These are phyloP conservation scores for Liasis olivaceus DNA, from an alignment of 2,797 vertebrate genomes.

Conservation along the genomic window DNA sequence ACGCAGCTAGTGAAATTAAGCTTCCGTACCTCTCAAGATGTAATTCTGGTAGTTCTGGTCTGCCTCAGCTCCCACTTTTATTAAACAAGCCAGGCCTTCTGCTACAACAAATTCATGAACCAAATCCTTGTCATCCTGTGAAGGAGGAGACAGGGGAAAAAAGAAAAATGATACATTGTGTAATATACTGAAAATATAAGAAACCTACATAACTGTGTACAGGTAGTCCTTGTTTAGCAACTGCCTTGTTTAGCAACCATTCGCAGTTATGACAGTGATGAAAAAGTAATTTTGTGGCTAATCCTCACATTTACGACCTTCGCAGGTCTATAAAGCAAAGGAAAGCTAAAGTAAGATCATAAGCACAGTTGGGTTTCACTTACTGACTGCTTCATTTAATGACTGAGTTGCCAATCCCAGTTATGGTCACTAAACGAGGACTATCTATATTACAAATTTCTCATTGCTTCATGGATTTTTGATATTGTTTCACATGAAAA, in stretches of 20 bases:
- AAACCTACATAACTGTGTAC: no score
- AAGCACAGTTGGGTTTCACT: not conserved
- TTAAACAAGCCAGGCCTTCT: slow-evolving; percentile 93
- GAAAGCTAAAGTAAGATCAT: not conserved
- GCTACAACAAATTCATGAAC: slow-evolving; percentile 96
- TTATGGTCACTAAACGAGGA: not conserved
- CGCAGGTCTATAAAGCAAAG: not conserved
- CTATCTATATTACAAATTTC: not conserved
- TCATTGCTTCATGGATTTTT: not conserved
- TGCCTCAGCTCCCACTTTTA: slow-evolving; percentile 94
- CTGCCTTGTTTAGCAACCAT: not conserved
- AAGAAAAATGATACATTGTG: not conserved
- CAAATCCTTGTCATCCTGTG: slow-evolving; percentile 96
- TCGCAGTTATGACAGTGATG: not conserved
- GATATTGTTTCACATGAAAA: not conserved
- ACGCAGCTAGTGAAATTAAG: not conserved
- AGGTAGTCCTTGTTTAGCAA: not conserved
- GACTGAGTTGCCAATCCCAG: not conserved
- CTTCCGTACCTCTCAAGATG: slow-evolving; percentile 91
- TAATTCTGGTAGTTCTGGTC: slow-evolving; percentile 99
- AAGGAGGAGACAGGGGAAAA: slow-evolving; percentile 24
- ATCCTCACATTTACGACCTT: not conserved
- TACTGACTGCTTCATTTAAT: not conserved
- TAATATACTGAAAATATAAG: slow-evolving; percentile 41
- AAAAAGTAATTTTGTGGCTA: not conserved